phyloP scores from a whole-genome alignment of 1,140 invertebrate genomes.

The Magallana ariakensis region DNA sequence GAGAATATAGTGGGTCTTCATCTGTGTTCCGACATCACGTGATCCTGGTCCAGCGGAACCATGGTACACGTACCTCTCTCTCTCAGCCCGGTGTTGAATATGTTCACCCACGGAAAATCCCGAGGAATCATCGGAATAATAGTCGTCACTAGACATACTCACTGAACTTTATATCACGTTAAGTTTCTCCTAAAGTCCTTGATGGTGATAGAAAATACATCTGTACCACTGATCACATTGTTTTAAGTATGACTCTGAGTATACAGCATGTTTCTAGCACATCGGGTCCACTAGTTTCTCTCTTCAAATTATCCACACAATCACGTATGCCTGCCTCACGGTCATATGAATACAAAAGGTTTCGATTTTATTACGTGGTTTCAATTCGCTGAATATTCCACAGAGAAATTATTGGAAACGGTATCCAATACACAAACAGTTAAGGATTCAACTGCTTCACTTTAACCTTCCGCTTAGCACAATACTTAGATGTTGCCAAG shows the following conservation, averaged over 20 bases:
- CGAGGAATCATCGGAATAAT: background rate
- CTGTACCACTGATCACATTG: background rate
- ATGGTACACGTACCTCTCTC: background rate
- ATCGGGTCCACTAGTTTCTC: no score
- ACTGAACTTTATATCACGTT: background rate
- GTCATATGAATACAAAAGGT: no score
- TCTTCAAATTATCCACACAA: no score
- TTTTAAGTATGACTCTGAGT: background rate
- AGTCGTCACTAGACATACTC: background rate
- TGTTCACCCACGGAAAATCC: background rate
- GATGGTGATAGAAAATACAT: background rate
- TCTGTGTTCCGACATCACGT: slow-evolving; percentile 42
- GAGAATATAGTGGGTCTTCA: slow-evolving; percentile 40
- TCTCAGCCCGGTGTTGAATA: background rate
- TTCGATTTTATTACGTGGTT: no score
- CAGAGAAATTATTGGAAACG: no score
- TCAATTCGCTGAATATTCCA: no score
- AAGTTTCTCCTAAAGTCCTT: background rate
- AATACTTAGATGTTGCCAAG: background rate
- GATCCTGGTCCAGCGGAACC: slow-evolving; percentile 14
- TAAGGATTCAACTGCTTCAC: no score
- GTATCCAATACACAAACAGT: no score
- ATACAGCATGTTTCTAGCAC: no score
- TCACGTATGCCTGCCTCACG: no score
- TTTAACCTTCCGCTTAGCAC: no score